phyloP scores from a whole-genome alignment of 2,113 vertebrate species.

The Anser brachyrhynchus region DNA sequence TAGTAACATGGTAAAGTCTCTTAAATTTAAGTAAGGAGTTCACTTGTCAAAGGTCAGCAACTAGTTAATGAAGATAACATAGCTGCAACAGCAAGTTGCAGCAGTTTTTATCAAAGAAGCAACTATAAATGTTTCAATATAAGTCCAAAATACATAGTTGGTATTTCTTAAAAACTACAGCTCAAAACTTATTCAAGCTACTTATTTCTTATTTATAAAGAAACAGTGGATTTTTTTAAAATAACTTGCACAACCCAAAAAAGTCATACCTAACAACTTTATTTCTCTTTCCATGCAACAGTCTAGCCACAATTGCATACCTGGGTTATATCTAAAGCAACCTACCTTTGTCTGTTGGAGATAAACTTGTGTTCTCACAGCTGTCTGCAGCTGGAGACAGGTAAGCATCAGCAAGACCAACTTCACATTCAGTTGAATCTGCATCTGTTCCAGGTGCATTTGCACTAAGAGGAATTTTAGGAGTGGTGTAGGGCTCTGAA shows the following conservation, averaged over 20 bases:
- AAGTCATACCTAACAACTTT: not conserved
- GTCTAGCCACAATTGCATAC: not conserved
- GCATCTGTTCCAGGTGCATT: slow-evolving; percentile 42
- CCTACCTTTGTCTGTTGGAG: slow-evolving; percentile 55
- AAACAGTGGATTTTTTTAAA: not conserved
- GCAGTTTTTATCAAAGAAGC: not conserved
- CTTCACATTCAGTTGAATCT: slow-evolving; percentile 11
- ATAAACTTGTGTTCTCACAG: slow-evolving; percentile 23
- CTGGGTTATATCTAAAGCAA: not conserved
- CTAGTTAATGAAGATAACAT: not conserved
- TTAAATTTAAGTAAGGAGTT: not conserved
- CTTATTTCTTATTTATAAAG: not conserved
- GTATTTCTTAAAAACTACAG: not conserved
- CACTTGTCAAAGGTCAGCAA: not conserved
- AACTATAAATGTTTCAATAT: not conserved
- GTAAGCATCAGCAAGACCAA: slow-evolving; percentile 77
- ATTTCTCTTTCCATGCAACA: not conserved
- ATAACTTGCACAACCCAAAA: not conserved
- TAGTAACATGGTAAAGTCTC: not conserved
- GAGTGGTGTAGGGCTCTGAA: slow-evolving; percentile 32
- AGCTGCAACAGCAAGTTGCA: not conserved
- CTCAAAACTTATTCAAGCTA: not conserved
- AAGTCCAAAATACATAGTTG: not conserved
- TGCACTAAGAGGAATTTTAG: slow-evolving; percentile 24
- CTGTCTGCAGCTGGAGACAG: slow-evolving; percentile 78